These are phyloP conservation scores for Halcyon badia DNA, from an alignment of 2,797 vertebrate genomes.

Conservation along the genomic window DNA sequence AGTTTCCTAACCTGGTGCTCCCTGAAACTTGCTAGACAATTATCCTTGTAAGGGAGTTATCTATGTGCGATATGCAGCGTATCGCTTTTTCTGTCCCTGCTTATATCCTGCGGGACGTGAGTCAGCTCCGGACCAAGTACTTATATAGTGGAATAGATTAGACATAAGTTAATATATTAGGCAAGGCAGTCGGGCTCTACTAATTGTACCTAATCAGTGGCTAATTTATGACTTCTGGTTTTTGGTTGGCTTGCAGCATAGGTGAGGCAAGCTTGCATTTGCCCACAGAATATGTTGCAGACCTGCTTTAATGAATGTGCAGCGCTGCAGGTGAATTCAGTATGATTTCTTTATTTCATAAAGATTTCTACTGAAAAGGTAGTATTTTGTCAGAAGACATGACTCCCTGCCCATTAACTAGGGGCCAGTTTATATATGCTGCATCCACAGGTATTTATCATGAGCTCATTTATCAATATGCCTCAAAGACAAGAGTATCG, in stretches of 20 bases:
- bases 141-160: neutral
- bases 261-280: neutral
- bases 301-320: neutral
- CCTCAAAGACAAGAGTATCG: neutral
- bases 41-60: neutral
- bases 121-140: neutral
- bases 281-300: neutral
- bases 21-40: neutral
- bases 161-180: neutral
- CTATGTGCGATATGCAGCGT: neutral
- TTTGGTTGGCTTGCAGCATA: neutral
- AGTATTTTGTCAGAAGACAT: neutral
- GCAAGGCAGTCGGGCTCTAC: neutral
- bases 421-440: neutral
- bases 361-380: neutral
- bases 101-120: neutral
- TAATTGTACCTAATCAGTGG: neutral
- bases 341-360: neutral
- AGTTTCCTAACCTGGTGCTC: neutral
- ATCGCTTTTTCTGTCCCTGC: neutral
- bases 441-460: neutral
- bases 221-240: conserved; percentile 11
- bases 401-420: neutral
- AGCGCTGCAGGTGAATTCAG: neutral
- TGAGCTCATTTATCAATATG: neutral